Evolutionary conservation across 37 sponge, comb jelly and placozoan species (phyloP).

Genomic region (Bolinopsis microptera): DNA sequence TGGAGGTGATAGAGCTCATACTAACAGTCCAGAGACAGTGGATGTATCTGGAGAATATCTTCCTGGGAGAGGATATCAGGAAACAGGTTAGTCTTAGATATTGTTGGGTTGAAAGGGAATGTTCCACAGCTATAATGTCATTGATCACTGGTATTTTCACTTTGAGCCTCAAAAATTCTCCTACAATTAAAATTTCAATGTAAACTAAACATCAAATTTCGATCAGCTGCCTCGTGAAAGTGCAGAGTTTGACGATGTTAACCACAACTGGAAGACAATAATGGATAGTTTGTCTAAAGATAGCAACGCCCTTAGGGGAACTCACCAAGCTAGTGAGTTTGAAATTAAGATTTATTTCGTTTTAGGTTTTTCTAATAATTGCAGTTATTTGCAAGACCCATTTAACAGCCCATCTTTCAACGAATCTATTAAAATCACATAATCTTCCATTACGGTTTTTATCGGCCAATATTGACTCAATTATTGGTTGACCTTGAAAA

Average conservation of each 20-base stretch:
- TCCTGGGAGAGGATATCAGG: constrained; percentile 97
- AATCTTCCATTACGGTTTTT: too few relatives aligned
- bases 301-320: constrained; percentile 90
- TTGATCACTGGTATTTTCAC: too few relatives aligned
- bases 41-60: constrained; percentile 99
- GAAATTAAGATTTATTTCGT: too few relatives aligned
- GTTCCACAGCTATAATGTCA: too few relatives aligned
- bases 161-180: too few relatives aligned
- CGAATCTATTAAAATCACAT: too few relatives aligned
- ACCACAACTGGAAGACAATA: constrained; percentile 85
- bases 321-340: constrained; percentile 73
- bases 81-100: constrained; percentile 72
- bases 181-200: too few relatives aligned
- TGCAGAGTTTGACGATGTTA: constrained; percentile 87
- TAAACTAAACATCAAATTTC: too few relatives aligned
- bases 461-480: too few relatives aligned
- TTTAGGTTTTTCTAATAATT: not conserved
- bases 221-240: constrained; percentile 85
- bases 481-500: too few relatives aligned
- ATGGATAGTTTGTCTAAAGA: constrained; percentile 82
- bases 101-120: not conserved
- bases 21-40: constrained; percentile 98
- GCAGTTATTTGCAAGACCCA: too few relatives aligned
- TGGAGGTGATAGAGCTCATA: constrained; percentile 95
- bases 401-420: too few relatives aligned